These are phyloP conservation scores for Ophiothrix spiculata DNA, from an alignment of 35 echinoderm and acorn worm species.

Conservation along the genomic window DNA sequence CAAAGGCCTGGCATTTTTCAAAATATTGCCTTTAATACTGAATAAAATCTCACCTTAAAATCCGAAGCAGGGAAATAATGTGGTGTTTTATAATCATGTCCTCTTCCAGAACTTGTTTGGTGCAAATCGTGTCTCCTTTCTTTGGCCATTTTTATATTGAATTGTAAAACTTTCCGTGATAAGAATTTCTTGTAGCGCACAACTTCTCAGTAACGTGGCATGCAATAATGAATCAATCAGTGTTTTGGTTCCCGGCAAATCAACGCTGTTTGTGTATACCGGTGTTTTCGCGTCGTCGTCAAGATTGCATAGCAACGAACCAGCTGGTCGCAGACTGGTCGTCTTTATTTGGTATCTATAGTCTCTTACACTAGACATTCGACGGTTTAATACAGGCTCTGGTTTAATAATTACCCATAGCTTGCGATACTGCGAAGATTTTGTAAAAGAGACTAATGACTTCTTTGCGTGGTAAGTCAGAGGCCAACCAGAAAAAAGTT, in stretches of 20 bases:
- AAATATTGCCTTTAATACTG: not conserved
- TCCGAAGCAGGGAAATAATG: constrained; percentile 99
- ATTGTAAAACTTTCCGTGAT: not conserved
- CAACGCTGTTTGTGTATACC: not conserved
- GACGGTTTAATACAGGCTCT: too few species aligned
- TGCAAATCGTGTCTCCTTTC: constrained; percentile 91
- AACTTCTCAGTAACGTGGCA: not conserved
- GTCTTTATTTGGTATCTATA: too few species aligned
- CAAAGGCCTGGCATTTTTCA: not conserved
- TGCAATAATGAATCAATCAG: not conserved
- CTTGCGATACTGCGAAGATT: too few species aligned
- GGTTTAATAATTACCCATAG: too few species aligned
- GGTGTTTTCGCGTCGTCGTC: not conserved
- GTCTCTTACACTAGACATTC: too few species aligned
- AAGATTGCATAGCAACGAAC: not conserved
- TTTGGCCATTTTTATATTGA: constrained; percentile 1
- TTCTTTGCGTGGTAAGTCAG: too few species aligned
- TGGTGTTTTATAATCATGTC: constrained; percentile 78
- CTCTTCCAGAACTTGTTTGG: constrained; percentile 87
- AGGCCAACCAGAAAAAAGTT: too few species aligned
- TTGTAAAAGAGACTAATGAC: too few species aligned
- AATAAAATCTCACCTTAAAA: constrained; percentile 76
- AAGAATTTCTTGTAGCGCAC: not conserved
- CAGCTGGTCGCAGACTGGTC: too few species aligned
- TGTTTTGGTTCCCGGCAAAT: not conserved